Conservation (phyloP, 2,113 vertebrate species). For the Lamprotornis superbus region DNA sequence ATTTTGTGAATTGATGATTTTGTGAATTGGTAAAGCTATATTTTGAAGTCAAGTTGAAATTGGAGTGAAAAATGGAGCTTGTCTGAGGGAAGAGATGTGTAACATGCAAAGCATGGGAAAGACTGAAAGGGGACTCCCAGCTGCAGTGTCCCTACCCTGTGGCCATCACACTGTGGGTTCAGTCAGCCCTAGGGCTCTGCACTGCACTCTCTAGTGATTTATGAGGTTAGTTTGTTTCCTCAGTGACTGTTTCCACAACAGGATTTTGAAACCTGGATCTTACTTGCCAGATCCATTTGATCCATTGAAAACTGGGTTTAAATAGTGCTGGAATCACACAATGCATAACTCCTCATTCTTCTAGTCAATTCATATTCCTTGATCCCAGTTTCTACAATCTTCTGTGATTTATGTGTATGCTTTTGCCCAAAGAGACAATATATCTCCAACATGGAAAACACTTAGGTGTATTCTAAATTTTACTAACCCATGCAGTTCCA, state of each 20-base stretch:
- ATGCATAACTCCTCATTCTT: background rate
- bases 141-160: background rate
- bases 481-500: background rate
- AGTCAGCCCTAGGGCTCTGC: background rate
- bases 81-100: background rate
- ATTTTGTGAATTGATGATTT: background rate
- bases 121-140: background rate
- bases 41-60: background rate
- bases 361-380: background rate
- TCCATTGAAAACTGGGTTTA: conserved; percentile 7
- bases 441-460: background rate
- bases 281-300: conserved; percentile 3
- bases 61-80: background rate
- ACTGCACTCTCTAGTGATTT: background rate
- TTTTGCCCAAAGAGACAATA: background rate
- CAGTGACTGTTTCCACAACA: conserved; percentile 3
- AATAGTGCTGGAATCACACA: background rate
- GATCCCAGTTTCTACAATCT: background rate
- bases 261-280: conserved; percentile 5
- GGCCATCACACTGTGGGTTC: background rate
- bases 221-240: background rate
- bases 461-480: background rate
- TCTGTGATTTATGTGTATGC: background rate
- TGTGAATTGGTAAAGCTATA: background rate
- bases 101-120: background rate